Base-by-base conservation (phyloP, 2,797 vertebrate genomes). In the Pangasius sanitwongsei region DNA sequence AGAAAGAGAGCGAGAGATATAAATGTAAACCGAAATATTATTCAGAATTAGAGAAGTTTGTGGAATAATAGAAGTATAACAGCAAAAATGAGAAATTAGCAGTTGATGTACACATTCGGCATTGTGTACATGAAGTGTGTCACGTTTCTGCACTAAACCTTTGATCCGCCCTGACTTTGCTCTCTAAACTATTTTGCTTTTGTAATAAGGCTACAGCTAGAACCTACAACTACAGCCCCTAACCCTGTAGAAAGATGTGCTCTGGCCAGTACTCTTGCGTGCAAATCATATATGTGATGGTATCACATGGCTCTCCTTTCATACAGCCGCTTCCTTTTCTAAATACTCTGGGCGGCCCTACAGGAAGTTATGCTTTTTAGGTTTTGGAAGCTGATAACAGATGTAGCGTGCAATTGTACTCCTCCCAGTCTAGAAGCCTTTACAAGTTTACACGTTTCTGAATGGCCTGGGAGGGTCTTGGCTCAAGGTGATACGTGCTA, bases 281-380 rank as follows among this genome's bases (percentile, higher is more conserved):
- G 89, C 84, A 84, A 87, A 90, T 92, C 86, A 61, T 87, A 90
- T 90, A 44, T 31, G 34, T 11, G 89, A 92, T 92, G 75, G 31
- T 92, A 92, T 92, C 92, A 87, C 86, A 37, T 59, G 67, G n/a
- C 34, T 72, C 83, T 89, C 87, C 87, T 91, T 93, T 89, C 89
- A 85, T 90, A 90, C 85, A 88, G 87, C 12, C 90, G 87, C 88
- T 92, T 94, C 93, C 93, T 91, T 89, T 91, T 90, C 90, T 61
- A 92, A 91, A 91, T 90, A 90, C 90, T 80, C 87, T 48, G 81
- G 90, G 81, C 85, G 69, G 82, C 86, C 87, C 88, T 83, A 67
- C 87, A 93, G 92, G 93, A 93, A 92, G 91, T 88, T 44, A 65
- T 84, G 89, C 89, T 87, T 85, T 90, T 88, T 87, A 72, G 88